Percentiles rank a stretch among this genome's conserved stretches.
phyloP scores from a whole-genome alignment of 2,113 vertebrate species.

The Entomyzon cyanotis region DNA sequence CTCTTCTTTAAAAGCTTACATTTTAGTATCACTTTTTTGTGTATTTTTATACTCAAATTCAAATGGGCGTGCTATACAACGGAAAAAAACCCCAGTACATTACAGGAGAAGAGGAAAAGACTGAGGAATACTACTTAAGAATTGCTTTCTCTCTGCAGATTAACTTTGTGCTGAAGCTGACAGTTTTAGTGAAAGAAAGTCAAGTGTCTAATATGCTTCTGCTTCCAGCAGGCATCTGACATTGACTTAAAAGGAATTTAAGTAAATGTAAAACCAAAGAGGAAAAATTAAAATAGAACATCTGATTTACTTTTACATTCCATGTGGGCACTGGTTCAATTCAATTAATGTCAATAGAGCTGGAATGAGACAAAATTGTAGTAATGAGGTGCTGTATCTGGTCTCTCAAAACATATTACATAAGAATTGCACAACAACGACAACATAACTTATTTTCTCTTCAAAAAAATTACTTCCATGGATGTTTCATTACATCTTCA shows the following conservation, averaged over 20 bases:
- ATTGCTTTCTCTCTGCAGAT: neutral
- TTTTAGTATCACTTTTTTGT: neutral
- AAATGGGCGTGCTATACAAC: neutral
- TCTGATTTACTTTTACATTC: neutral
- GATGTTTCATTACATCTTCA: neutral
- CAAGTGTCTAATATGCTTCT: neutral
- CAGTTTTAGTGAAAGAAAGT: neutral
- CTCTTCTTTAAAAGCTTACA: neutral
- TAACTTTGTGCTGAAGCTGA: slow-evolving; percentile 5
- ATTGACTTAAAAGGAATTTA: neutral
- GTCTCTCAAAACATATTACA: neutral
- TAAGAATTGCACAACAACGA: neutral
- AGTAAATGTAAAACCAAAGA: neutral
- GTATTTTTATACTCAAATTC: neutral
- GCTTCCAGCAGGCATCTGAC: neutral
- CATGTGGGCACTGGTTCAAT: neutral
- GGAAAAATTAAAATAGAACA: neutral
- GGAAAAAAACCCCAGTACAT: rapidly evolving
- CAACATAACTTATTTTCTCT: neutral
- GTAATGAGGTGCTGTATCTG: neutral
- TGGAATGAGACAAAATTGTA: neutral
- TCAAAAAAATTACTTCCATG: neutral
- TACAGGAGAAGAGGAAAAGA: neutral
- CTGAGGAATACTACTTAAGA: neutral
- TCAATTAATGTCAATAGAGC: neutral